These are phyloP conservation scores for Hystrix cristata DNA, from an alignment of 2,113 vertebrate species.

Conservation along the genomic window DNA sequence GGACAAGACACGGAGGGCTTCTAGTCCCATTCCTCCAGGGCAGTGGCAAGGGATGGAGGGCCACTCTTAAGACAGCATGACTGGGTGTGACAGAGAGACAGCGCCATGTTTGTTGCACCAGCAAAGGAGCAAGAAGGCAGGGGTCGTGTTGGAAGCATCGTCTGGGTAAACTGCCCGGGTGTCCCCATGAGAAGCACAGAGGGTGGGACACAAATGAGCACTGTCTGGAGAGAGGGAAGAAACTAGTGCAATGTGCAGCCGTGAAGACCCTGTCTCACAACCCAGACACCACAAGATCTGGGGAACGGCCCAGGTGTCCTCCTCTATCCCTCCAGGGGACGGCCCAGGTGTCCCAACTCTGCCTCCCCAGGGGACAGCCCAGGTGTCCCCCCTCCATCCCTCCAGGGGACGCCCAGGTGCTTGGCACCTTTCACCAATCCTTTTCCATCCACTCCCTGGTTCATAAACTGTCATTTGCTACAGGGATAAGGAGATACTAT, in stretches of 20 bases:
- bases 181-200: not conserved
- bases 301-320: not conserved
- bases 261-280: not conserved
- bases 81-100: not conserved
- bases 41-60: not conserved
- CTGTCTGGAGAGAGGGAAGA: not conserved
- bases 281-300: not conserved
- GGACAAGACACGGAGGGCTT: not conserved
- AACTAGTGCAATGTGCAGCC: not conserved
- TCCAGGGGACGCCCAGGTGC: rapidly evolving
- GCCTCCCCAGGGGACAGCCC: not conserved
- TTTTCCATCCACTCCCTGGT: rapidly evolving
- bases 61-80: not conserved
- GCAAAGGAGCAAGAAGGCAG: not conserved
- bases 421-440: too few relatives aligned
- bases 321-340: too few relatives aligned
- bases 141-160: not conserved
- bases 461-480: not conserved
- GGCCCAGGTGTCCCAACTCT: too few relatives aligned
- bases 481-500: rapidly evolving
- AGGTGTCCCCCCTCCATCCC: not conserved
- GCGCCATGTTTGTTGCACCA: not conserved
- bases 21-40: not conserved
- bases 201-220: not conserved
- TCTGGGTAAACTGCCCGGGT: not conserved